Conservation (phyloP, 2,113 vertebrate species). For the Bungarus multicinctus region DNA sequence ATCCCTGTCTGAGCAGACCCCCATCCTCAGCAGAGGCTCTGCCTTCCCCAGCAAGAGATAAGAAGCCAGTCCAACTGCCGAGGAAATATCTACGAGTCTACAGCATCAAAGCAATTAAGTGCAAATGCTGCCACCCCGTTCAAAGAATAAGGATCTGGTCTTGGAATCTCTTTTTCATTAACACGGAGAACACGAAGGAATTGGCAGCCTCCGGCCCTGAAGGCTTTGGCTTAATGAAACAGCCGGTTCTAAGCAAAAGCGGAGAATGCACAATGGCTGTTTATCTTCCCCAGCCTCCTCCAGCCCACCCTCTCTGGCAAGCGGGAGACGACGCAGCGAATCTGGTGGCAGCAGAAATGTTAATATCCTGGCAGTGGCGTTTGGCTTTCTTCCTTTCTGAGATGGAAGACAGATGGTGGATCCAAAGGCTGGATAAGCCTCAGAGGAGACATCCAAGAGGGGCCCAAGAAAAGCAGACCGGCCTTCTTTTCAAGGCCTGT, state of each 20-base stretch:
- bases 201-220: neutral
- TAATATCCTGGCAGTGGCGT: constrained; percentile 45
- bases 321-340: neutral
- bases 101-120: neutral
- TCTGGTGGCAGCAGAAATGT: constrained; percentile 2
- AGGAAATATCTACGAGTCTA: neutral
- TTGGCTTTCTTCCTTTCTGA: neutral
- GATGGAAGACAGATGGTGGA: constrained; percentile 25
- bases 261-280: neutral
- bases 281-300: constrained; percentile 33
- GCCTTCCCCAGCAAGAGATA: neutral
- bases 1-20: neutral
- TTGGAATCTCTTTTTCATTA: neutral
- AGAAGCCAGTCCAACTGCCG: accelerated
- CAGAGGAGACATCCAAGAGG: neutral
- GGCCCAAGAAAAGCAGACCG: neutral
- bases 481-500: no score
- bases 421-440: neutral
- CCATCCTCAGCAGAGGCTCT: neutral
- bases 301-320: neutral
- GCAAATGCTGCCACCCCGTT: neutral
- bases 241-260: neutral
- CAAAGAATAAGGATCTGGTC: neutral
- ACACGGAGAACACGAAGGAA: neutral
- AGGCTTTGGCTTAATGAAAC: neutral